A percentile compares a stretch with the other conserved stretches of the same genome.
Evolutionary conservation across 2,888 invertebrate species (phyloP).

Genomic region (Asteroscopus sphinx): DNA sequence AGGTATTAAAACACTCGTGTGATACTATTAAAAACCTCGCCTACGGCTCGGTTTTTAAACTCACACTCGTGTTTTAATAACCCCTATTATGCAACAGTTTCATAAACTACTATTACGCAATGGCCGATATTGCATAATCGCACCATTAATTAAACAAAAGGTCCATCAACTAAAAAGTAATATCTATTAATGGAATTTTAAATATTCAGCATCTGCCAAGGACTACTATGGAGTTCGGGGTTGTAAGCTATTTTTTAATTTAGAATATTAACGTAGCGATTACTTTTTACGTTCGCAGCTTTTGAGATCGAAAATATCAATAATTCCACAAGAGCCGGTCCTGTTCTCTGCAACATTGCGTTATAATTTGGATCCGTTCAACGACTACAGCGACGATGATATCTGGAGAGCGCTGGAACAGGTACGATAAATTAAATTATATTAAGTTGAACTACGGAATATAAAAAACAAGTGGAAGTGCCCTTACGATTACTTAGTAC

Average conservation of each 20-base stretch:
- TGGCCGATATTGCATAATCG: not conserved
- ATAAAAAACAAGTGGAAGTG: too few species aligned
- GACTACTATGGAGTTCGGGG: slow-evolving; percentile 5
- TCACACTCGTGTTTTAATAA: too few species aligned
- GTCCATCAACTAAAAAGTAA: slow-evolving; percentile 7
- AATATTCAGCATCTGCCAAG: slow-evolving; percentile 9
- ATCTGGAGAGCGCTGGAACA: slow-evolving; percentile 93
- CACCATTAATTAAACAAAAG: slow-evolving; percentile 8
- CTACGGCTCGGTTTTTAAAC: too few species aligned
- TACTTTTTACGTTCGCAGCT: slow-evolving; percentile 75
- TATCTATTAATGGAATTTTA: slow-evolving; percentile 17
- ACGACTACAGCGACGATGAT: slow-evolving; percentile 89
- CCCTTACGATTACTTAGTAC: too few species aligned
- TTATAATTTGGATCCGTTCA: slow-evolving; percentile 93
- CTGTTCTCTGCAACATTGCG: slow-evolving; percentile 92
- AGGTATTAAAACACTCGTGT: too few species aligned
- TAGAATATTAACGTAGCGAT: slow-evolving; percentile 31
- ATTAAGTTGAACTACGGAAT: too few species aligned
- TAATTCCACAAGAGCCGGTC: slow-evolving; percentile 93
- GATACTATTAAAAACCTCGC: too few species aligned
- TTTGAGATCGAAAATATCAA: slow-evolving; percentile 92
- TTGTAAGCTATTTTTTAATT: slow-evolving; percentile 32
- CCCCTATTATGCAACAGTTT: too few species aligned
- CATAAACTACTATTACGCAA: too few species aligned
- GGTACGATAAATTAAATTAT: slow-evolving; percentile 50